Base-by-base conservation (phyloP, 2,888 invertebrate genomes). In the Pollenia griseotomentosa region DNA sequence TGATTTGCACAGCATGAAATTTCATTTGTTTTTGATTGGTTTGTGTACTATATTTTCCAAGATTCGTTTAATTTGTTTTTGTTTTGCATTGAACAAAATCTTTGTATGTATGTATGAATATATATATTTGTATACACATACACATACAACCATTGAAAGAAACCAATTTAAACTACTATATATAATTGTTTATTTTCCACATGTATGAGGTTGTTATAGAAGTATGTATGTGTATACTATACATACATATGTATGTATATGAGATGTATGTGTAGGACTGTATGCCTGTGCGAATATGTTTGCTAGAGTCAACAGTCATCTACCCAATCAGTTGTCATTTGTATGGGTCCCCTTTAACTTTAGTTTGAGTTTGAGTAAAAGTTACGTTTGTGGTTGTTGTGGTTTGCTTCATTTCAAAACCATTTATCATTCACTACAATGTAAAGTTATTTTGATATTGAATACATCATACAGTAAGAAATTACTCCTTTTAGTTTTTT, bases 341-440 rank as follows among this genome's bases (percentile, higher is more conserved):
- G 53, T 42, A 65, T 51, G 53, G 51, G 16, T 65, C 42, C 33
- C 40, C 19, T 80, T 78, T 51, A 70, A 51, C 40, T 75, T 63
- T n/a, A 74, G 40, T 75, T 86, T 53, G 14, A 53, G 12, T 61
- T 79, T 46, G 66, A 73, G 19, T 63, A 63, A 55, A 57, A 75
- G 80, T 85, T 80, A 85, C 85, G 79, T 78, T 86, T 81, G 83
- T 40, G 83, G 83, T 83, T 75, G 6, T 23, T 80, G 80, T 85
- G 85, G 85, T 65, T 65, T 80, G 40, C 61, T 81, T 46, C 40
- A 77, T 87, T 81, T 75, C 66, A 77, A 71, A 74, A 84, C 63
- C 86, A 84, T 87, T 87, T 84, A 84, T 87, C 84, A 87, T 87
- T 70, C 77, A 51, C 71, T 53, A 68, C 63, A 83, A 66, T 19